Conservation (phyloP, 37 sponge, comb jelly and placozoan genomes). For the Eunapius fragilis region DNA sequence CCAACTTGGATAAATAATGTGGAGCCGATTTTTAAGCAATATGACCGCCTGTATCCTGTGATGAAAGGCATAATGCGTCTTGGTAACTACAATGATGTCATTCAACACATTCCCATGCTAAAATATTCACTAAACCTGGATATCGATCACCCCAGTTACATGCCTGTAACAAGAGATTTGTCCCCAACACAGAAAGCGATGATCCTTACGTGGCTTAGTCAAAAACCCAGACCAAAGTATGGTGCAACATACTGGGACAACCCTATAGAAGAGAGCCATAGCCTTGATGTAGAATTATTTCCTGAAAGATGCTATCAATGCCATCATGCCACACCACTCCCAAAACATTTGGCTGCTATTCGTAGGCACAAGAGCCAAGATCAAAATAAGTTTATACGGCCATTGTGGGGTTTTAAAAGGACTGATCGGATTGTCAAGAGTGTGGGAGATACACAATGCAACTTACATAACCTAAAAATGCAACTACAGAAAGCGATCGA, state of each 20-base stretch:
- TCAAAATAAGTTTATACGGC: neutral
- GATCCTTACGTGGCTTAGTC: slow-evolving; percentile 34
- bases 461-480: neutral
- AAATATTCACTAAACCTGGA: slow-evolving; percentile 5
- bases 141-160: slow-evolving; percentile 53
- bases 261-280: neutral
- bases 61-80: slow-evolving; percentile 51
- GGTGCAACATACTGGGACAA: neutral
- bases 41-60: slow-evolving; percentile 28
- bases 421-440: neutral
- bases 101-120: slow-evolving; percentile 23
- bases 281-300: neutral
- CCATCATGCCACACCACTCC: too few species aligned
- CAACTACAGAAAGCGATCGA: slow-evolving; percentile 34
- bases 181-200: slow-evolving; percentile 12
- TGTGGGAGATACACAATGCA: neutral
- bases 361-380: too few species aligned
- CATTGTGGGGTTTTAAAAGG: neutral
- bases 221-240: neutral
- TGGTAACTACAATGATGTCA: slow-evolving; percentile 39
- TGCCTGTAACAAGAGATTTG: slow-evolving; percentile 69
- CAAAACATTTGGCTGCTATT: too few species aligned
- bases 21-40: neutral
- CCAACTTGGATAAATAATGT: slow-evolving; percentile 3
- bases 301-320: neutral